Evolutionary conservation across 2,888 invertebrate genomes (phyloP).

Genomic region (Pterostichus niger): DNA sequence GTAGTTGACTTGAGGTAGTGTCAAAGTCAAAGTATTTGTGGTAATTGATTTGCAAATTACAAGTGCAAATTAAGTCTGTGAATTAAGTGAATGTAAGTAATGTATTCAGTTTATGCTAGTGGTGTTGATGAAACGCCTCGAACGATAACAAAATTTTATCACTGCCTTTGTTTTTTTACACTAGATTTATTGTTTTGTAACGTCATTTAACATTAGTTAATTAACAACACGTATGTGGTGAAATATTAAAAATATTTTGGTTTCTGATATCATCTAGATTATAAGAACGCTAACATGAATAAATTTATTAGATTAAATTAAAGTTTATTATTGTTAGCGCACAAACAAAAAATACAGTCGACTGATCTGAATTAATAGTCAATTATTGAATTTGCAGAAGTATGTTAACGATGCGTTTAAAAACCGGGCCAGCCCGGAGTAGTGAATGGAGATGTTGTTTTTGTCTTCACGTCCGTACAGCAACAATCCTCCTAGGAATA

Average conservation of each 20-base stretch:
- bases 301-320: not conserved
- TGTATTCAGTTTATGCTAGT: not conserved
- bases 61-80: conserved; percentile 5
- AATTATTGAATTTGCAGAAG: conserved; percentile 54
- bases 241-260: conserved; percentile 38
- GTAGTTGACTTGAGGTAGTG: conserved; percentile 26
- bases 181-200: conserved; percentile 56
- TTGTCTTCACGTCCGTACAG: conserved; percentile 91
- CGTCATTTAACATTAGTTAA: conserved; percentile 56
- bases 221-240: conserved; percentile 52
- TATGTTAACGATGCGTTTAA: conserved; percentile 83
- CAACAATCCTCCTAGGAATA: conserved; percentile 88
- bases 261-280: conserved; percentile 2
- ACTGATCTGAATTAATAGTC: conserved; percentile 20
- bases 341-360: not conserved
- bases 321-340: not conserved
- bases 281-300: not conserved
- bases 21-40: conserved; percentile 52
- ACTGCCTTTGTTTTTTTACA: conserved; percentile 30
- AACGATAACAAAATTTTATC: not conserved
- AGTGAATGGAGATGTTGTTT: conserved; percentile 90
- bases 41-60: conserved; percentile 37
- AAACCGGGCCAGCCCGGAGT: conserved; percentile 83
- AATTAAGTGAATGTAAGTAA: conserved; percentile 29
- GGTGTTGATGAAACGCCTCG: not conserved